phyloP scores from a whole-genome alignment of 2,888 invertebrate genomes.

The Pollenia labialis region DNA sequence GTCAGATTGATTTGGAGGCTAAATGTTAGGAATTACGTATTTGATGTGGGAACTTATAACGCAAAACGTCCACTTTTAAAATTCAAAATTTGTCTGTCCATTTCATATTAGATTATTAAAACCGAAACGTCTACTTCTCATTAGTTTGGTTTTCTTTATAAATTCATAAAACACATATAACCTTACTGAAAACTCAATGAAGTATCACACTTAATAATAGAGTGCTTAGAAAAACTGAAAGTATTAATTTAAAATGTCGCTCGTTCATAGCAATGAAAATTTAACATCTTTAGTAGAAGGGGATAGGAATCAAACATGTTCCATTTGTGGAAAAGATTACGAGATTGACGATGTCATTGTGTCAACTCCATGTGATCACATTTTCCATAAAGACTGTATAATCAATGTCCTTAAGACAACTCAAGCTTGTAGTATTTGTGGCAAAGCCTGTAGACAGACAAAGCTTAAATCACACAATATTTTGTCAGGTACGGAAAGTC shows the following conservation, averaged over 20 bases:
- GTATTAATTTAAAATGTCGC: too few relatives aligned
- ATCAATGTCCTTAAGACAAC: too few relatives aligned
- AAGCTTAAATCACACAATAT: background rate
- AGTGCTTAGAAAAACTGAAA: background rate
- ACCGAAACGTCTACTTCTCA: background rate
- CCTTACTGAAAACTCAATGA: slow-evolving; percentile 11
- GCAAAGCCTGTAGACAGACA: background rate
- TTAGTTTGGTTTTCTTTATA: background rate
- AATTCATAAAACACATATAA: background rate
- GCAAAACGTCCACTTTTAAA: slow-evolving; percentile 10
- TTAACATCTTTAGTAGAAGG: too few relatives aligned
- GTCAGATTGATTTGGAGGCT: background rate
- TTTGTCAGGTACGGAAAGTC: background rate
- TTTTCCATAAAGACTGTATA: background rate
- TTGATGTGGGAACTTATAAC: slow-evolving; percentile 7
- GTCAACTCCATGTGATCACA: background rate
- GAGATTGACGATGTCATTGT: background rate
- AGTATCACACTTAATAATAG: background rate
- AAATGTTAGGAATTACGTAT: background rate
- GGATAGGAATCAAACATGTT: background rate
- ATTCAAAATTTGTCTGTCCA: background rate
- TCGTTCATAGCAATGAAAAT: too few relatives aligned
- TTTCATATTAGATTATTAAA: background rate
- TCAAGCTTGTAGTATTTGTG: background rate
- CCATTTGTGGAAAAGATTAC: background rate